Percentiles rank a stretch among this genome's conserved stretches.
Evolutionary conservation across 2,797 vertebrate genomes (phyloP).

Genomic region (Scolopax rusticola): DNA sequence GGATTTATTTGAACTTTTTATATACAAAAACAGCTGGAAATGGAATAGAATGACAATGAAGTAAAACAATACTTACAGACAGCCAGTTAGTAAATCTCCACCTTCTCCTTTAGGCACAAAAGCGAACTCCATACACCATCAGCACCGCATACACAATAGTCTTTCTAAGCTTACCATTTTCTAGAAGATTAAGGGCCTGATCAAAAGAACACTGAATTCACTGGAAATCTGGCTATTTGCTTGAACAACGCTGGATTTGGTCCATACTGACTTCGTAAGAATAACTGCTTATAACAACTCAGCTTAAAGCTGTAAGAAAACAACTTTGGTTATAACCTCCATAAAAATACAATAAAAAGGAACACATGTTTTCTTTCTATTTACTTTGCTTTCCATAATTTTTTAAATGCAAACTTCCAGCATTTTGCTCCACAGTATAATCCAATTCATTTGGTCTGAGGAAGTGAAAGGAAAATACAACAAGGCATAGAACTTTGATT

Average conservation of each 20-base stretch:
- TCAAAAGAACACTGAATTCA: constrained; percentile 31
- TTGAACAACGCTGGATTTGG: constrained; percentile 20
- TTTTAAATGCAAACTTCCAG: not conserved
- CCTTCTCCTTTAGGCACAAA: constrained; percentile 9
- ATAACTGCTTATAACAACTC: not conserved
- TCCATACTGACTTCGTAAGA: constrained; percentile 1
- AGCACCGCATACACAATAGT: not conserved
- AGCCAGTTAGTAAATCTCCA: constrained; percentile 24
- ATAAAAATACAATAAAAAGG: constrained; percentile 23
- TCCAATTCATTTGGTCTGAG: not conserved
- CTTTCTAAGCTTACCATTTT: not conserved
- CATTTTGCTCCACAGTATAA: not conserved
- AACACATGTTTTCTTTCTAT: not conserved
- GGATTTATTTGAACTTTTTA: constrained; percentile 29
- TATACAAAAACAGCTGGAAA: constrained; percentile 37
- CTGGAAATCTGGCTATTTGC: constrained; percentile 4
- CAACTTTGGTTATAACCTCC: not conserved
- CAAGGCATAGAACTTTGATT: not conserved
- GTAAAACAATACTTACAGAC: constrained; percentile 38
- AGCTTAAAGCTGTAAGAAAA: constrained; percentile 39
- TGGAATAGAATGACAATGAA: constrained; percentile 30
- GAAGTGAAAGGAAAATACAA: not conserved
- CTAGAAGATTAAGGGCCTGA: constrained; percentile 14
- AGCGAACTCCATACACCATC: not conserved
- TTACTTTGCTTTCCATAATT: constrained; percentile 3